Conservation (phyloP, 2,113 vertebrate species). For the Budorcas taxicolor region DNA sequence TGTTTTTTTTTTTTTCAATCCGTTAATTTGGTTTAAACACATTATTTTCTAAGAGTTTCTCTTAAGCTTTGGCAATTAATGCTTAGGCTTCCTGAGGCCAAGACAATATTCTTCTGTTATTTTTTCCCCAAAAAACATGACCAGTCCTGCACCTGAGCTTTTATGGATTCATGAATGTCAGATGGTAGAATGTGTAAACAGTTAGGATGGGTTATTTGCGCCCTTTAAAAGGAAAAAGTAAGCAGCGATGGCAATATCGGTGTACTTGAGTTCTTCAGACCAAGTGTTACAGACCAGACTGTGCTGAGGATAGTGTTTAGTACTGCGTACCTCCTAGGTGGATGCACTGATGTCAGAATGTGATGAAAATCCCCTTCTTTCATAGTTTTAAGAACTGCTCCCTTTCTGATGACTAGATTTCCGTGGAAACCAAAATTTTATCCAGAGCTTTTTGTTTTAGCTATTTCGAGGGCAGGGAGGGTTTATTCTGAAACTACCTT, state of each 20-base stretch:
- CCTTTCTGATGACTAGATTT: not conserved
- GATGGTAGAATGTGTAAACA: not conserved
- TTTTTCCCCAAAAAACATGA: not conserved
- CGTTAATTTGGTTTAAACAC: not conserved
- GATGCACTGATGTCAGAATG: not conserved
- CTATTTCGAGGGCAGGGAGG: accelerated
- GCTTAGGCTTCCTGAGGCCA: slow-evolving; percentile 2
- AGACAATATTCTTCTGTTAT: not conserved
- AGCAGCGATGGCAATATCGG: not conserved
- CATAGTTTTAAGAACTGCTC: not conserved
- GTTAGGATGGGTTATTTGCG: not conserved
- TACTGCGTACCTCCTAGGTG: not conserved
- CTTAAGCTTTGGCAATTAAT: slow-evolving; percentile 3
- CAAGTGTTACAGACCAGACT: not conserved
- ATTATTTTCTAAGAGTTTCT: slow-evolving; percentile 32
- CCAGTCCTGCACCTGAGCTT: not conserved
- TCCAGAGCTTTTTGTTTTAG: not conserved
- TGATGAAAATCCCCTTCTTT: not conserved
- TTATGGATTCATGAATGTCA: not conserved
- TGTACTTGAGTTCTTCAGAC: not conserved
- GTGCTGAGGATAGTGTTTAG: not conserved
- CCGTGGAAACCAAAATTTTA: not conserved
- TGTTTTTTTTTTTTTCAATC: not conserved
- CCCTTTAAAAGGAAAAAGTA: not conserved
- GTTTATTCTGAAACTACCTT: not conserved